Evolutionary conservation across 2,797 vertebrate species (phyloP).

Genomic region (Poliocrania exsul): DNA sequence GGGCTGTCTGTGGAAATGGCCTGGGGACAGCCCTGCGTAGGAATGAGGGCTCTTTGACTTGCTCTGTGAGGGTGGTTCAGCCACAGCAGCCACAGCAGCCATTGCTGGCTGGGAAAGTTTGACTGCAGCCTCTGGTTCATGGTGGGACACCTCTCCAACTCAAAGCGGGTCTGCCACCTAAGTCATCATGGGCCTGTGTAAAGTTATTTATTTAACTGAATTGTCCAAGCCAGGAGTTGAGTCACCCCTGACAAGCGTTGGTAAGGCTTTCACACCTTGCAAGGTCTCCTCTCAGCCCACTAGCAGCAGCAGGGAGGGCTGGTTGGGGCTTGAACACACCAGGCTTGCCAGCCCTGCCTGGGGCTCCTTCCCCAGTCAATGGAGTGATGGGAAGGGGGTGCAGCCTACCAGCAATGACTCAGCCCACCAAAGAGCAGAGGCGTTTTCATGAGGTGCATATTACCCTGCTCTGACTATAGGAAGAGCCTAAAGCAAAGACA

Average conservation of each 20-base stretch:
- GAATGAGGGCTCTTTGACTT: neutral
- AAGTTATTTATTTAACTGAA: neutral
- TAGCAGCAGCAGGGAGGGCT: neutral
- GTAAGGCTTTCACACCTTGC: neutral
- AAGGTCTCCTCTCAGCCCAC: neutral
- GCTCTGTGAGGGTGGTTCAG: neutral
- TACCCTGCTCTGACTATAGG: neutral
- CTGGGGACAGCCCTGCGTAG: neutral
- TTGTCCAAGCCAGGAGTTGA: neutral
- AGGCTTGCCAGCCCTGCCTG: neutral
- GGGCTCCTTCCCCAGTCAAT: neutral
- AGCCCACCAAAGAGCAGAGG: neutral
- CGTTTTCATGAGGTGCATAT: fast-evolving
- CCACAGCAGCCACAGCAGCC: neutral
- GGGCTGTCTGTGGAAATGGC: neutral
- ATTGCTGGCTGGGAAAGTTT: neutral
- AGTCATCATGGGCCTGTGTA: neutral
- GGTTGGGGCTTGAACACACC: neutral
- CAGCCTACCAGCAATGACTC: neutral
- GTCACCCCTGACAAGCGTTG: fast-evolving
- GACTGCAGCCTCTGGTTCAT: fast-evolving
- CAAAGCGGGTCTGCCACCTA: neutral
- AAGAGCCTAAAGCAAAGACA: neutral
- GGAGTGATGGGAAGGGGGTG: neutral
- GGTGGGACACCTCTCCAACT: neutral